A percentile compares a stretch with the other conserved stretches of the same genome.
These are phyloP conservation scores for Coelopa pilipes DNA, from an alignment of 2,888 invertebrate genomes.

Conservation along the genomic window DNA sequence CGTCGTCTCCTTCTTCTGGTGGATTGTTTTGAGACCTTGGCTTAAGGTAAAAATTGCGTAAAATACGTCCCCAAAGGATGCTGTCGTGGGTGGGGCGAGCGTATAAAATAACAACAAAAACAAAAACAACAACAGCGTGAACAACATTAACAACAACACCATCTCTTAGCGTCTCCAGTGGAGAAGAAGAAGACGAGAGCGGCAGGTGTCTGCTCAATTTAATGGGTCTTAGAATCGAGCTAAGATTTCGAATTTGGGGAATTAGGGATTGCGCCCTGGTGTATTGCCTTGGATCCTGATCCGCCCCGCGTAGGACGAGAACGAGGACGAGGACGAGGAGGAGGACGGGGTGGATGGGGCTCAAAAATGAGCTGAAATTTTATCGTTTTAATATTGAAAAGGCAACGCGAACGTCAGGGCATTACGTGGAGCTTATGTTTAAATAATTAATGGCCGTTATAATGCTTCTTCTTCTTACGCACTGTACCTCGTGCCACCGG, in stretches of 20 bases:
- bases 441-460: constrained; percentile 25
- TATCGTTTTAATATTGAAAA: constrained; percentile 32
- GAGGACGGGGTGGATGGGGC: neutral
- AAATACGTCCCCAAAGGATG: constrained; percentile 39
- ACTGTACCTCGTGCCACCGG: neutral
- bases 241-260: constrained; percentile 61
- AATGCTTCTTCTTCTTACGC: neutral
- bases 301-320: neutral
- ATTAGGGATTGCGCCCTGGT: constrained; percentile 48
- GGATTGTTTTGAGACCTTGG: constrained; percentile 1
- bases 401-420: constrained; percentile 1
- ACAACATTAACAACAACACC: neutral
- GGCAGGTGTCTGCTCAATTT: constrained; percentile 36
- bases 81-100: neutral
- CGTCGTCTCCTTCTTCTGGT: neutral
- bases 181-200: constrained; percentile 21
- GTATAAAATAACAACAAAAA: neutral
- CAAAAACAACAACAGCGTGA: constrained; percentile 9
- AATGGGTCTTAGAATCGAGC: constrained; percentile 52
- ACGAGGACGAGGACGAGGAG: neutral
- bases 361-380: constrained; percentile 20
- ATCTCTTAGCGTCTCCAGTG: neutral
- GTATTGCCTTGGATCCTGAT: constrained; percentile 21
- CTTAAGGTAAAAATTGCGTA: constrained; percentile 39
- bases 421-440: constrained; percentile 25